These are phyloP conservation scores for Labeo calbasu DNA, from an alignment of 2,797 vertebrate genomes.

Conservation along the genomic window DNA sequence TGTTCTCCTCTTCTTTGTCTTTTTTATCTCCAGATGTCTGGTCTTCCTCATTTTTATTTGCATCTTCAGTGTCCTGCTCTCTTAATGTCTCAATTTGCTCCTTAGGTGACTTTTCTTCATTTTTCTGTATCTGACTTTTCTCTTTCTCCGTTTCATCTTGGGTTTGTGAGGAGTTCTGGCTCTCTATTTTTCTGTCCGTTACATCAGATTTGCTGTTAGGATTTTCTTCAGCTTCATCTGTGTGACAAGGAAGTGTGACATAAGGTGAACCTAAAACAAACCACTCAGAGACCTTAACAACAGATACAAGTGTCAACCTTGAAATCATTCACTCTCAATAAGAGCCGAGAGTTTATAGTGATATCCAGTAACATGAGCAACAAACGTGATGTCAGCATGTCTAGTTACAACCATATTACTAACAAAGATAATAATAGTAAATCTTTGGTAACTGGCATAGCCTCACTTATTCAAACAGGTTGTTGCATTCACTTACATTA, in stretches of 20 bases:
- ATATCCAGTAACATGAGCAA: background rate
- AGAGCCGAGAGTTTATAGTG: no score
- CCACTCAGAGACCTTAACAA: background rate
- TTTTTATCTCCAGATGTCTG: no score
- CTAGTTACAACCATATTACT: background rate
- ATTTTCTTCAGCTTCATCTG: no score
- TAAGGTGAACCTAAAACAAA: slow-evolving; percentile 19
- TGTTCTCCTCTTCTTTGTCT: background rate
- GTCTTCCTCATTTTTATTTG: background rate
- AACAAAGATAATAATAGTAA: background rate
- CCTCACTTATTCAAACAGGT: no score
- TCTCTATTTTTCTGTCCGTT: no score
- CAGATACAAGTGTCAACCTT: background rate
- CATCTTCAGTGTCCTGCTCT: background rate
- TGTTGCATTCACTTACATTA: no score
- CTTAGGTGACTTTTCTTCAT: background rate
- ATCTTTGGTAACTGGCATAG: background rate
- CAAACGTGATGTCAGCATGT: background rate
- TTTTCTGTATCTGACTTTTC: no score
- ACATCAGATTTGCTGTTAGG: no score
- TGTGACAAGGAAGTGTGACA: slow-evolving; percentile 1
- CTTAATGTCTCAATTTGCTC: background rate
- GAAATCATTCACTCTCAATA: background rate
- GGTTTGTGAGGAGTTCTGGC: background rate
- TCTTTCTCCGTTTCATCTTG: background rate